Conservation (phyloP, 2,888 invertebrate species). For the Cryptus armator region DNA sequence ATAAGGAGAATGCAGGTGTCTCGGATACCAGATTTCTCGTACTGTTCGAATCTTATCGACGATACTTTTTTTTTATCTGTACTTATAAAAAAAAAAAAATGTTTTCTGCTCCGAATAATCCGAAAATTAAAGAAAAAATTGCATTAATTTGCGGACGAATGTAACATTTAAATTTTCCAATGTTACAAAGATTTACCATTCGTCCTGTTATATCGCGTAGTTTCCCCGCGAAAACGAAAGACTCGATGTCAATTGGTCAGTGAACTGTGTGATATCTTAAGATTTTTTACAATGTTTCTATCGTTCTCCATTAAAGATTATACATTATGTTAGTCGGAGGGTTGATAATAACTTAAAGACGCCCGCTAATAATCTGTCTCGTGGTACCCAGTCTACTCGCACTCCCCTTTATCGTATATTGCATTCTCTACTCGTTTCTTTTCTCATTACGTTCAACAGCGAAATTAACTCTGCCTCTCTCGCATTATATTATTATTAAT, state of each 20-base stretch:
- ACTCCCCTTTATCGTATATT: background rate
- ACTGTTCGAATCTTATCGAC: slow-evolving; percentile 8
- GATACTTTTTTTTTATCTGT: background rate
- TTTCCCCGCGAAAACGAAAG: slow-evolving; percentile 11
- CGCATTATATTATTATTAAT: slow-evolving; percentile 20
- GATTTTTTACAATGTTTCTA: slow-evolving; percentile 51
- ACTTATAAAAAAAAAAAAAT: background rate
- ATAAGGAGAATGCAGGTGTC: slow-evolving; percentile 28
- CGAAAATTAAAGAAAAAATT: background rate
- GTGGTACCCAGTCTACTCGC: background rate
- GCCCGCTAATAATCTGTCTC: slow-evolving; percentile 31
- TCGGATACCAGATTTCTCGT: background rate
- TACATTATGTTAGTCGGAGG: slow-evolving; percentile 24
- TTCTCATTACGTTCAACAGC: slow-evolving; percentile 20
- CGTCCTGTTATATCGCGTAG: slow-evolving; percentile 10
- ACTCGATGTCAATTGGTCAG: slow-evolving; percentile 63
- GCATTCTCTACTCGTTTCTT: background rate
- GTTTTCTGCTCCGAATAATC: background rate
- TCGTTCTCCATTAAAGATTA: slow-evolving; percentile 44
- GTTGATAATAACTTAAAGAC: slow-evolving; percentile 5
- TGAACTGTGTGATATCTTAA: slow-evolving; percentile 64
- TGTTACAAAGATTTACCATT: background rate
- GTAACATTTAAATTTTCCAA: slow-evolving; percentile 11
- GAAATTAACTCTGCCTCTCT: slow-evolving; percentile 23
- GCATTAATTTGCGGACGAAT: background rate